Conservation (phyloP, 1,140 invertebrate genomes). For the Sipha flava region DNA sequence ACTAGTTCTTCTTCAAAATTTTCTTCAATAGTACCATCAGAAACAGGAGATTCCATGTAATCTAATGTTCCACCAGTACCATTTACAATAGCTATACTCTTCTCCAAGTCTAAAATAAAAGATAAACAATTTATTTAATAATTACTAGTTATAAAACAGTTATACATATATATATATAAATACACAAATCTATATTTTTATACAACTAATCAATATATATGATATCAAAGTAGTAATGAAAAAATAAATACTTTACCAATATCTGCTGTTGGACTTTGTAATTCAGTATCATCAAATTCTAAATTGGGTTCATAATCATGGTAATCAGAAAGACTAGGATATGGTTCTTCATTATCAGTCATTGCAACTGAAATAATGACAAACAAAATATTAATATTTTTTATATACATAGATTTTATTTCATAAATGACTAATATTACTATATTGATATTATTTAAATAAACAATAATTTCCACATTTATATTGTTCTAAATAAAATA, state of each 20-base stretch:
- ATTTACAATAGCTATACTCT: constrained; percentile 49
- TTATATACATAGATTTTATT: too few species aligned
- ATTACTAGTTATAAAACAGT: not conserved
- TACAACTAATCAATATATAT: too few species aligned
- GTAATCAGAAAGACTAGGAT: constrained; percentile 80
- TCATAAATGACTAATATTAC: too few species aligned
- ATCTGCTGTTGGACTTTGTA: constrained; percentile 53
- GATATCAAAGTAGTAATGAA: too few species aligned
- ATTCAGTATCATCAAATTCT: constrained; percentile 91
- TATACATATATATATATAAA: too few species aligned
- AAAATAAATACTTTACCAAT: constrained; percentile 42
- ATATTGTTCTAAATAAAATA: too few species aligned
- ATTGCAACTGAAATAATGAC: constrained; percentile 5
- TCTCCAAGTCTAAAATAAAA: constrained; percentile 46
- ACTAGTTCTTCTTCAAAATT: constrained; percentile 88
- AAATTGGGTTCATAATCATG: constrained; percentile 90
- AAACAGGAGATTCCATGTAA: constrained; percentile 66
- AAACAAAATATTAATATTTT: too few species aligned
- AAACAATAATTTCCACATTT: too few species aligned
- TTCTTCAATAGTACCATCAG: constrained; percentile 82
- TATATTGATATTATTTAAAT: too few species aligned
- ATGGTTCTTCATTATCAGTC: constrained; percentile 58
- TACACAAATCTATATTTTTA: too few species aligned
- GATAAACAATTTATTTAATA: too few species aligned
- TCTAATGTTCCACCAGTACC: constrained; percentile 43